Evolutionary conservation across 1,140 invertebrate species (phyloP), one percentile per base, ranked within the genome.

Genomic region (Drosophila chauvacae): DNA sequence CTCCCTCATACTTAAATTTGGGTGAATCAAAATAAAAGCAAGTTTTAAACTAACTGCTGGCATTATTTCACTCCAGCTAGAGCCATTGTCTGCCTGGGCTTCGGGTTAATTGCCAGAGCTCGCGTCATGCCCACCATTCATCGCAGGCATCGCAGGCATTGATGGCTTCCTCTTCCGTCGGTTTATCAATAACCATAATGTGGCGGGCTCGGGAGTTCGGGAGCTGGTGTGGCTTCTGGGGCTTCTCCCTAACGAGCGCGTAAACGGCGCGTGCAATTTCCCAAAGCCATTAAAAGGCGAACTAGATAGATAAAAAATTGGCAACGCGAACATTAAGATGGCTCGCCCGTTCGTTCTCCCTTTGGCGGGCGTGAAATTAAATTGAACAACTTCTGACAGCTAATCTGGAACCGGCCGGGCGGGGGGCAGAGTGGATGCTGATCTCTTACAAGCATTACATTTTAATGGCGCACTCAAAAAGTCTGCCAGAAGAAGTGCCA

Each of bases 361-460:
- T 16, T 51, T 30, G 26, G 28, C 28, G 57, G 20, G 84, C 77
- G 64, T 80, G 77, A 85, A 88, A 90, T 90, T 79, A 90, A 85
- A 90, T 90, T 90, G 85, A 90, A 85, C 85, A 90, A 85, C 85
- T 90, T 90, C 88, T 90, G 85, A 90, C 85, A 90, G 85, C 85
- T 90, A 90, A 90, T 88, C 82, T 86, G 60, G 74, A 81, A 51
- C 56, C 47, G 69, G 28, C 23, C 23, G 1, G 23, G 23, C 47
- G 42, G 47, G 58, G 63, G 11, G 16, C 37, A 20, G 60, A n/a
- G 45, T 28, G 48, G 61, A 39, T 45, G 69, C 82, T 86, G 82
- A 78, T 86, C 83, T 83, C 72, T 75, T 82, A 80, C 79, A 87
- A 55, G 84, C 85, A 90, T 90, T 85, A 90, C 84, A 90, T 90